Evolutionary conservation across 2,888 invertebrate species (phyloP).

Genomic region (Orchestes rusci): DNA sequence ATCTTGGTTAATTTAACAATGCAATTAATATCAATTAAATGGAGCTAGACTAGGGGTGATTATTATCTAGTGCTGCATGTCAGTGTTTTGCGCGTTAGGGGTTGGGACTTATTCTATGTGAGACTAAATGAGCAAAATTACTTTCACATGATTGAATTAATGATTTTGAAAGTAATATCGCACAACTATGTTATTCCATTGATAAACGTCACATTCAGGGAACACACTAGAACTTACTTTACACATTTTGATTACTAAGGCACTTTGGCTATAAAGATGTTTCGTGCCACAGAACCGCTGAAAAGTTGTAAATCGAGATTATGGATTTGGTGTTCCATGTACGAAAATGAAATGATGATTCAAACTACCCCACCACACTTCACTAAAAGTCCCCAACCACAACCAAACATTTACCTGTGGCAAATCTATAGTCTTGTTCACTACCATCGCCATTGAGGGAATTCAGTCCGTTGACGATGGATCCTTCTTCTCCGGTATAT

Average conservation of each 20-base stretch:
- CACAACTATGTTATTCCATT: too few species aligned
- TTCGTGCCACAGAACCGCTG: conserved; percentile 24
- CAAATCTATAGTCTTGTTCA: conserved; percentile 53
- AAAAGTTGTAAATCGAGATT: conserved; percentile 6
- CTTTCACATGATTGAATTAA: too few species aligned
- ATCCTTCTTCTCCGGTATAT: conserved; percentile 61
- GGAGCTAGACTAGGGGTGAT: too few species aligned
- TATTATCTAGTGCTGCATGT: too few species aligned
- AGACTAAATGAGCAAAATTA: too few species aligned
- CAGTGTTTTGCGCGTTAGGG: too few species aligned
- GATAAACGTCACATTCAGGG: too few species aligned
- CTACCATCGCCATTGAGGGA: conserved; percentile 48
- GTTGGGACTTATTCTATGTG: too few species aligned
- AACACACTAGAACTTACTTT: conserved; percentile 21
- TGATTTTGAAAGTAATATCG: too few species aligned
- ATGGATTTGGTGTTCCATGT: too few species aligned
- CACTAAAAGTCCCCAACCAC: conserved; percentile 16
- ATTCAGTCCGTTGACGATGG: conserved; percentile 49
- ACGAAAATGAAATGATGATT: too few species aligned
- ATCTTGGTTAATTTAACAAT: conserved; percentile 15
- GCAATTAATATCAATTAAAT: too few species aligned
- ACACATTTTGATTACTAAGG: conserved; percentile 14
- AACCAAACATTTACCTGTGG: conserved; percentile 46
- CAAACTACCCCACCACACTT: conserved; percentile 1
- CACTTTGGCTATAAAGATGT: conserved; percentile 24